Conservation (phyloP, 2,113 vertebrate species). For the Lepus europaeus region DNA sequence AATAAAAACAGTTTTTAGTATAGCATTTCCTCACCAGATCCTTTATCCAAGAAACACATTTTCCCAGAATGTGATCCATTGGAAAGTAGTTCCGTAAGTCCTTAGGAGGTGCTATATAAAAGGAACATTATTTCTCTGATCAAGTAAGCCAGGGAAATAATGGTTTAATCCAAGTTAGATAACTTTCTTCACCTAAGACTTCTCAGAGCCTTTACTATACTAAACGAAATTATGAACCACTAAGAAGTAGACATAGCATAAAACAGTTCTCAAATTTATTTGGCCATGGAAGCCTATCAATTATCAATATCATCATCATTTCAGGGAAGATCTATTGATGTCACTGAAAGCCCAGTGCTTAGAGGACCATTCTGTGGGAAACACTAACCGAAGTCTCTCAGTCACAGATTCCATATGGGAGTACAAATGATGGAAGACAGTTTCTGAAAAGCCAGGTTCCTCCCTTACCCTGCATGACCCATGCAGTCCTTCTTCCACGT, state of each 20-base stretch:
- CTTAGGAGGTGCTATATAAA: constrained; percentile 28
- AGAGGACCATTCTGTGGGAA: constrained; percentile 44
- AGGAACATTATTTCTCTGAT: constrained; percentile 49
- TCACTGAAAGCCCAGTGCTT: constrained; percentile 36
- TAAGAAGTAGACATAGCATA: constrained; percentile 32
- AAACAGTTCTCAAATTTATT: constrained; percentile 47
- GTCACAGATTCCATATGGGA: constrained; percentile 49
- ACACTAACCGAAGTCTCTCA: constrained; percentile 37
- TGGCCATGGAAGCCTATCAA: background rate
- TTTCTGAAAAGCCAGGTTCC: constrained; percentile 60
- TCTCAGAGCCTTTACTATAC: constrained; percentile 36
- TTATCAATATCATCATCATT: background rate
- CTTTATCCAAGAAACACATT: constrained; percentile 42
- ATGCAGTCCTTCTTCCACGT: background rate
- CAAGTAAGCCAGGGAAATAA: constrained; percentile 27
- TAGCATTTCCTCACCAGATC: constrained; percentile 25
- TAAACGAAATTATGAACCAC: constrained; percentile 58
- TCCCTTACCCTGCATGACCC: background rate
- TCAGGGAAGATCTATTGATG: constrained; percentile 37
- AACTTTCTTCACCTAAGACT: constrained; percentile 46
- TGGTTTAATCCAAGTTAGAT: constrained; percentile 45
- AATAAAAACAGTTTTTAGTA: constrained; percentile 38
- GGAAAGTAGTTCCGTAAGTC: constrained; percentile 49
- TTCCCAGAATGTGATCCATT: constrained; percentile 44
- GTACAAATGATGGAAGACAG: constrained; percentile 61